A percentile compares a stretch with the other conserved stretches of the same genome.
Evolutionary conservation across 2,113 vertebrate genomes (phyloP).

Genomic region (Zeus faber): DNA sequence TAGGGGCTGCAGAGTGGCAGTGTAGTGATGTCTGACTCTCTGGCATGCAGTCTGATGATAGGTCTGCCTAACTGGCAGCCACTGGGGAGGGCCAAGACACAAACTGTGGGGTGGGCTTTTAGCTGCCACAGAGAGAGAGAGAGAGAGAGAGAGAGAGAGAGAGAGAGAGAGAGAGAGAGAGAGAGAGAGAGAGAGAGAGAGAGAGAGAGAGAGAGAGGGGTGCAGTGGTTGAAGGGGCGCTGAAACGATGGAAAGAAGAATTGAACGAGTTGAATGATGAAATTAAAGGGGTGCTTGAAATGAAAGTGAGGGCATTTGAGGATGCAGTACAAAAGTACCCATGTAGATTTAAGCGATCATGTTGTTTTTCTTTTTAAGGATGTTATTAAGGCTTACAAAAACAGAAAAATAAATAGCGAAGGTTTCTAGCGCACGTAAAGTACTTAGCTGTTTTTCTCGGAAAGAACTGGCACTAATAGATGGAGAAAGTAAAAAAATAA

Average conservation of each 20-base stretch:
- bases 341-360: too few species aligned
- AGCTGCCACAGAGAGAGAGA: conserved; percentile 17
- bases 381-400: too few species aligned
- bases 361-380: too few species aligned
- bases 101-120: conserved; percentile 26
- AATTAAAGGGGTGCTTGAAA: too few species aligned
- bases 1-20: conserved; percentile 32
- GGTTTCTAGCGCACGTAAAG: conserved; percentile 22
- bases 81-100: conserved; percentile 24
- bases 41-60: conserved; percentile 40
- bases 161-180: conserved; percentile 5
- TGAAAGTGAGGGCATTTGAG: too few species aligned
- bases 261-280: too few species aligned
- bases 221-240: too few species aligned
- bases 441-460: conserved; percentile 18
- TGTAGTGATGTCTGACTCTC: conserved; percentile 46
- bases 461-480: conserved; percentile 15
- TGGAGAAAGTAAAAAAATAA: conserved; percentile 7
- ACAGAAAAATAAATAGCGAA: conserved; percentile 15
- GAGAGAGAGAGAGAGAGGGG: conserved; percentile 4
- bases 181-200: background rate
- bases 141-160: background rate
- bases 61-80: conserved; percentile 45
- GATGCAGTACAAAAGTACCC: too few species aligned
- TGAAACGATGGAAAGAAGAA: conserved; percentile 2